These are phyloP conservation scores for Caenorhabditis imperialis DNA, from an alignment of 2,888 invertebrate genomes.

Conservation along the genomic window DNA sequence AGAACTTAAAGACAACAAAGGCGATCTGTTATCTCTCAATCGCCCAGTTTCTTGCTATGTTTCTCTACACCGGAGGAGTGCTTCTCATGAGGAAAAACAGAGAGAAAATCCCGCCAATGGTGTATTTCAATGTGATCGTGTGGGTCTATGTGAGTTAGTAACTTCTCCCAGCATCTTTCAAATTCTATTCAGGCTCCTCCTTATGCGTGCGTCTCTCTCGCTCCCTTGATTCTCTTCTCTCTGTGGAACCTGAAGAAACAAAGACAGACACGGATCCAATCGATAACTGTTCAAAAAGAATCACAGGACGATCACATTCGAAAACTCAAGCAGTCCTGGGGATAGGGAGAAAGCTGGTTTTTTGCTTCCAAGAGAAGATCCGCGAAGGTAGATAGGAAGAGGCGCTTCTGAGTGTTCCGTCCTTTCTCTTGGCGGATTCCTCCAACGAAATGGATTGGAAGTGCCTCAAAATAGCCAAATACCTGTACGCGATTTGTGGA, in stretches of 20 bases:
- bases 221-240: constrained; percentile 37
- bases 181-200: constrained; percentile 29
- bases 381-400: constrained; percentile 27
- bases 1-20: constrained; percentile 34
- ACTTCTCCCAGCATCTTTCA: neutral
- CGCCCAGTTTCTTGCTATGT: constrained; percentile 39
- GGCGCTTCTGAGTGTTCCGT: constrained; percentile 28
- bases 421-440: neutral
- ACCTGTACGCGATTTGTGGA: constrained; percentile 6
- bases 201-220: constrained; percentile 36
- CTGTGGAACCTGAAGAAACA: constrained; percentile 41
- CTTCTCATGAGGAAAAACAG: constrained; percentile 32
- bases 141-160: constrained; percentile 40
- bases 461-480: neutral
- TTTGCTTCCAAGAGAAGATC: constrained; percentile 8
- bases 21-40: constrained; percentile 34
- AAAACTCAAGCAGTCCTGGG: constrained; percentile 41
- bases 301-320: constrained; percentile 43
- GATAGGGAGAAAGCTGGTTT: neutral
- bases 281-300: constrained; percentile 27
- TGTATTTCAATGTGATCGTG: constrained; percentile 35
- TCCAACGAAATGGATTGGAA: constrained; percentile 1
- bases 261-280: constrained; percentile 32
- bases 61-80: constrained; percentile 35
- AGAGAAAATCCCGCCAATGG: constrained; percentile 21